Percentiles rank a stretch among this genome's conserved stretches.
phyloP scores from a whole-genome alignment of 1,140 invertebrate species.

The Gonatopus flavifemur region DNA sequence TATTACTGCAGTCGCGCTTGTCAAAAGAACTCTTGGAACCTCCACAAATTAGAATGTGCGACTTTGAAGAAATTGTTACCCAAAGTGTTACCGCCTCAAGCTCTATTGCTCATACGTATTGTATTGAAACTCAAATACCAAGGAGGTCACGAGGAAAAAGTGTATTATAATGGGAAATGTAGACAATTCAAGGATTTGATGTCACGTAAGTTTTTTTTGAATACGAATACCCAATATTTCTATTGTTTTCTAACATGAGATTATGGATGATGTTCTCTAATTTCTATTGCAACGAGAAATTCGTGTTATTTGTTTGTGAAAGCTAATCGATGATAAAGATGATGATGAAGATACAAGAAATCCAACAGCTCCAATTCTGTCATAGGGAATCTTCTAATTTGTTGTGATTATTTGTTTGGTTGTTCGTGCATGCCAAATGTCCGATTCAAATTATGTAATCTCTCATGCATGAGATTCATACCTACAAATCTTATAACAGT shows the following conservation, averaged over 20 bases:
- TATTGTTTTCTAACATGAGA: neutral
- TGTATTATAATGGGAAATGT: constrained; percentile 68
- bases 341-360: too few relatives aligned
- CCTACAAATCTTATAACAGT: too few relatives aligned
- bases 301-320: too few relatives aligned
- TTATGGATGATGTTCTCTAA: too few relatives aligned
- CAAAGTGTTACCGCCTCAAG: constrained; percentile 71
- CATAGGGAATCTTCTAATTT: too few relatives aligned
- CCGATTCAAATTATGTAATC: too few relatives aligned
- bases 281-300: too few relatives aligned
- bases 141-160: constrained; percentile 65
- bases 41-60: constrained; percentile 77
- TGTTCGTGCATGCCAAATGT: too few relatives aligned
- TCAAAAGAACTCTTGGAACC: constrained; percentile 73
- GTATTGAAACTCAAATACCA: constrained; percentile 70
- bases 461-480: too few relatives aligned
- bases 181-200: constrained; percentile 81
- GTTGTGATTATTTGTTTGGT: too few relatives aligned
- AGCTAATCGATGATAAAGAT: too few relatives aligned
- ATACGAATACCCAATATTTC: neutral
- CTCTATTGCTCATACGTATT: constrained; percentile 71
- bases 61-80: constrained; percentile 69
- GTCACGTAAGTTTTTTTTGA: constrained; percentile 71
- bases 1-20: constrained; percentile 76
- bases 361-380: too few relatives aligned